Base-by-base conservation (phyloP, 2,797 vertebrate species). In the Spondyliosoma cantharus region DNA sequence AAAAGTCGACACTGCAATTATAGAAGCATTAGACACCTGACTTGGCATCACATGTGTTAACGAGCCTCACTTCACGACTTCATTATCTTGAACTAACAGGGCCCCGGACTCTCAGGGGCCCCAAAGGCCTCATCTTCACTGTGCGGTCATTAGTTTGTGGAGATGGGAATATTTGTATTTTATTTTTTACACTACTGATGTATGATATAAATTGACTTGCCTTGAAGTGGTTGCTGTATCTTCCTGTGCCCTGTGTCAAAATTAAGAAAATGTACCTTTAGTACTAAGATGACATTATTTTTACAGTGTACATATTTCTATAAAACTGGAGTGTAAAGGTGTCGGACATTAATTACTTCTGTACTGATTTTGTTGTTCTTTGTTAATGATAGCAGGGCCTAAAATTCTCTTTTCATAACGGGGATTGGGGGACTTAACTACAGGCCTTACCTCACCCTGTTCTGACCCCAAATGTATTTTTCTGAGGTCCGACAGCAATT, bases 21-120 rank as follows among this genome's bases (percentile, higher is more conserved):
- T 9, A 2, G 17, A 50, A 29, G 15, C 17, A 4, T 13, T 5
- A 3, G 25, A 59, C 17, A 42, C 25, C 11, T 2, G 27, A 58
- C 37, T 46, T 69, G 48, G 50, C 37, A 15, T 61, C 62, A 42
- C 71, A 68, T 71, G 75, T 70, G 66, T 72, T 49, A 19, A 27
- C 25, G 8, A 16, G 20, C 53, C 42, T 42, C 8, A n/a, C 42
- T 37, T 43, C 32, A 3, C 25, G 32, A 29, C 50, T 20, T 49
- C 17, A 3, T 7, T 7, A 46, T 53, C 14, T 43, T 9, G 22
- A 52, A 52, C 53, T 19, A 24, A 3, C 17, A 5, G 5, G 22
- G 8, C 24, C 32, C 15, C 15, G 6, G 49, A 56, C 4, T 15
- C 16, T 16, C 2, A 16, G 0, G 5, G 14, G 1, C 8, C 37